Evolutionary conservation across 1,140 invertebrate species (phyloP), one percentile per base, ranked within the genome.

Genomic region (Diachasma alloeum): DNA sequence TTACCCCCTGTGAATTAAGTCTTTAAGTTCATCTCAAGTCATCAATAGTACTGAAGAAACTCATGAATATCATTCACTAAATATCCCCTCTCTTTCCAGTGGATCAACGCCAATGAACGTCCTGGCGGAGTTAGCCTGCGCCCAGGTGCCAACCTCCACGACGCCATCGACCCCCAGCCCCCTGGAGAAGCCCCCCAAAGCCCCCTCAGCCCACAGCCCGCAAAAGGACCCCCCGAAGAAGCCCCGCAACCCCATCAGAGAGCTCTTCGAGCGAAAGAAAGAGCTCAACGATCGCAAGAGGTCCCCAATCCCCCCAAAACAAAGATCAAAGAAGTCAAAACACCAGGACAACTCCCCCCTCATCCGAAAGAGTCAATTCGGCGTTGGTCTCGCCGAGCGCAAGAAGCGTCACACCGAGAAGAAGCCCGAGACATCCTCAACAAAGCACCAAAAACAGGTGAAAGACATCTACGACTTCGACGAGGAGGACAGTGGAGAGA

Each of bases 401-500:
- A 90, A 89, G 26, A 89, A 87, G 56, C 83, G 88, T 8, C 82
- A 82, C 0, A 37, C 0, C 15, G 79, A 88, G 82, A 42, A 80
- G 78, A 56, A 84, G 82, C 17, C 74, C 77, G 11, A 56, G n/a
- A 66, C 17, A 0, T 15, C 6, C 6, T 36, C 4, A 0, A 74
- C 56, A 3, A 76, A 31, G 31, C 31, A 31, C 31, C 31, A 31
- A 6, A 31, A 79, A 4, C 83, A 80, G 19, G 81, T 86, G 6
- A 90, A 90, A 36, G 88, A 90, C 10, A 74, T 89, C 0, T 90
- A 90, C 22, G 89, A 90, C 37, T 90, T 90, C 36, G 88, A 89
- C 13, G 89, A 90, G 0, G 89, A 90, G 8, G 88, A 89, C 15
- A 89, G 85, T 69, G 78, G 79, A 5, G 84, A 84, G 4, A 37